Conservation (phyloP, 2,113 vertebrate genomes). For the Pongo pygmaeus region DNA sequence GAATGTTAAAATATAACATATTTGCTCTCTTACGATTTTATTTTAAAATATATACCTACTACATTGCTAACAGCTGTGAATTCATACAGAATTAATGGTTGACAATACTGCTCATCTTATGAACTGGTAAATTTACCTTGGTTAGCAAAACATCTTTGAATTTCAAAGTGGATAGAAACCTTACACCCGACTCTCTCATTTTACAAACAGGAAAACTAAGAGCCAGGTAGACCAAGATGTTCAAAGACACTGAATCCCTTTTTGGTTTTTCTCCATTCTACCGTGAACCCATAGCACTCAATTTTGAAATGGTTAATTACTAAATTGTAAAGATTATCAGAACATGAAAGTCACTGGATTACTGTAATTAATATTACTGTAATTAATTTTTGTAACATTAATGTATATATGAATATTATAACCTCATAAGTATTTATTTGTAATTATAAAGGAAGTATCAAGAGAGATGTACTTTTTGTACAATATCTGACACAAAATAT, state of each 20-base stretch:
- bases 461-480: not conserved
- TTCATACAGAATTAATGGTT: not conserved
- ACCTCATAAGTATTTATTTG: not conserved
- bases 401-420: not conserved
- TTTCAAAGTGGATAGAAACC: not conserved
- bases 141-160: not conserved
- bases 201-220: not conserved
- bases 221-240: not conserved
- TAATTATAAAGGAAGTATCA: conserved; percentile 6
- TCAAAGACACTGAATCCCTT: not conserved
- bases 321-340: conserved; percentile 7
- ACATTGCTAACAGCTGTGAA: not conserved
- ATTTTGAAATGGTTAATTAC: not conserved
- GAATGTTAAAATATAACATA: not conserved
- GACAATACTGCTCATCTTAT: not conserved
- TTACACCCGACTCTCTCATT: not conserved
- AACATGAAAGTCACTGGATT: not conserved
- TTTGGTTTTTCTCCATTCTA: not conserved
- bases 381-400: too few relatives aligned
- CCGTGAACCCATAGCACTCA: not conserved
- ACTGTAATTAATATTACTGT: not conserved
- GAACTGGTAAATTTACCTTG: not conserved
- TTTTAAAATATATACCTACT: not conserved
- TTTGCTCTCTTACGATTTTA: not conserved
- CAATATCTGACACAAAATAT: not conserved